phyloP scores from a whole-genome alignment of 1,140 invertebrate genomes.

The Atta colombica region DNA sequence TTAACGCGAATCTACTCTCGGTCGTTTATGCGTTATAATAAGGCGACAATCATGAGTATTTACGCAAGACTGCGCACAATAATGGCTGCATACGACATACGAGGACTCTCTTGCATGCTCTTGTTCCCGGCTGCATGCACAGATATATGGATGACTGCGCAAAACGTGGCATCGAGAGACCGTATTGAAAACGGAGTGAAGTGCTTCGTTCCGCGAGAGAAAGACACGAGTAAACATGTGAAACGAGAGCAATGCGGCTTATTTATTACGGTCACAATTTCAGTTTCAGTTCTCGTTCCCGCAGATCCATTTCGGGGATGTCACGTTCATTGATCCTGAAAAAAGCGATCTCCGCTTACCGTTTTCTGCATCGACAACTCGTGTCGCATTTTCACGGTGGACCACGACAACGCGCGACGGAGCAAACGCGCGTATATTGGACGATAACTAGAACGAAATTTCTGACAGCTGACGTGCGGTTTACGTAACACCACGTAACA shows the following conservation, averaged over 20 bases:
- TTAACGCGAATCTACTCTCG: not conserved
- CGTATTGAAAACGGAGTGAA: conserved; percentile 1
- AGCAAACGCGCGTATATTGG: not conserved
- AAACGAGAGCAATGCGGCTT: not conserved
- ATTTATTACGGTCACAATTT: conserved; percentile 1
- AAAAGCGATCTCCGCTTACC: not conserved
- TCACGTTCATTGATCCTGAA: conserved; percentile 9
- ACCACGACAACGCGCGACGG: too few relatives aligned
- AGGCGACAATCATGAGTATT: not conserved
- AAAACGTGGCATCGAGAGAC: conserved; percentile 18
- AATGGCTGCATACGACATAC: not conserved
- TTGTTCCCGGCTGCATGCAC: not conserved
- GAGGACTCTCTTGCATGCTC: not conserved
- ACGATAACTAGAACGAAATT: conserved; percentile 3
- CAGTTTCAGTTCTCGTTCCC: not conserved
- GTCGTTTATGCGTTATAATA: not conserved
- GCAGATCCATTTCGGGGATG: not conserved
- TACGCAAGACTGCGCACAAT: not conserved
- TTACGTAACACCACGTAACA: not conserved
- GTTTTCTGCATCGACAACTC: conserved; percentile 23
- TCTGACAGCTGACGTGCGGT: conserved; percentile 24
- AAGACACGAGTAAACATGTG: not conserved
- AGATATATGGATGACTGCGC: not conserved
- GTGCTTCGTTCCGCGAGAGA: not conserved
- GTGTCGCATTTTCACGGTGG: not conserved